These are phyloP conservation scores for Mnemiopsis leidyi DNA, from an alignment of 37 sponge, comb jelly and placozoan species.

Conservation along the genomic window DNA sequence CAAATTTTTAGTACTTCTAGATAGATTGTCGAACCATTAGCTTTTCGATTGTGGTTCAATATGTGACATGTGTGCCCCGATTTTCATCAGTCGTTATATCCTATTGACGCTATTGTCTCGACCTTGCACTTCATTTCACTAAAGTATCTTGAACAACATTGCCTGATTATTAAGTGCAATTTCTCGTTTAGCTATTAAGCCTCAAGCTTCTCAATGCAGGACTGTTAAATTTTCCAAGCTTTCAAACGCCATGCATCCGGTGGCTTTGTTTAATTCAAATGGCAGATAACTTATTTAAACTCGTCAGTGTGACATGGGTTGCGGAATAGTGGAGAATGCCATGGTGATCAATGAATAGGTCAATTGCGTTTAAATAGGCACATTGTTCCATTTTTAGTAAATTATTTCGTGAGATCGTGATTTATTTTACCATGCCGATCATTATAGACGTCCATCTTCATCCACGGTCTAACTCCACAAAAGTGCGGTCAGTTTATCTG, in stretches of 20 bases:
- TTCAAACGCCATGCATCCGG: neutral
- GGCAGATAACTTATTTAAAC: neutral
- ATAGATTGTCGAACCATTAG: too few species aligned
- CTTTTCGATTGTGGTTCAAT: too few species aligned
- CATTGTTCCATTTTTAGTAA: neutral
- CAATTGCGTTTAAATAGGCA: neutral
- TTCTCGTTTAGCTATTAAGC: too few species aligned
- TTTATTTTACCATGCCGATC: neutral
- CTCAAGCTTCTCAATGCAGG: neutral
- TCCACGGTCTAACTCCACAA: neutral
- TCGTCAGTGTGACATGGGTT: neutral
- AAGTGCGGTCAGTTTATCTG: neutral
- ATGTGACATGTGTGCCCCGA: too few species aligned
- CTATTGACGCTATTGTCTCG: too few species aligned
- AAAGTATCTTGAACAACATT: too few species aligned
- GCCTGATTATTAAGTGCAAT: too few species aligned
- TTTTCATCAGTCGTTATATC: too few species aligned
- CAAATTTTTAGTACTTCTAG: too few species aligned
- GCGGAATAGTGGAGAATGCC: neutral
- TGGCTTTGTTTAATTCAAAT: neutral
- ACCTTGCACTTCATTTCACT: too few species aligned
- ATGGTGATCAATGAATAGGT: neutral
- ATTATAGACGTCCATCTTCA: neutral
- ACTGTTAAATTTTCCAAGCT: too few species aligned
- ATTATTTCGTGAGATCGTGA: neutral